These are phyloP conservation scores for Alligator sinensis DNA, from an alignment of 2,113 vertebrate species.

Conservation along the genomic window DNA sequence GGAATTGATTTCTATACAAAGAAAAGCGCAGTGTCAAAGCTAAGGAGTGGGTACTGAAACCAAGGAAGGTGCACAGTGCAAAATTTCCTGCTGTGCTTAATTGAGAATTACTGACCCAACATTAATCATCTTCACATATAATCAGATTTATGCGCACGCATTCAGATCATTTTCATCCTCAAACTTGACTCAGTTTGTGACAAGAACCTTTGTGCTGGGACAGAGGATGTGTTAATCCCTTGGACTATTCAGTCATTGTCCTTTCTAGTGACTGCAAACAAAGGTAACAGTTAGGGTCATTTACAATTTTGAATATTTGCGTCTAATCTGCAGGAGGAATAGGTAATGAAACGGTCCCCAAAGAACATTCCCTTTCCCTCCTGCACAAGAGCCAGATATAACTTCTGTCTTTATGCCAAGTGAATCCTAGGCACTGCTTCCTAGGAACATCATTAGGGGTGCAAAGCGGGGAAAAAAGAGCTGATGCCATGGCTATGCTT, in stretches of 20 bases:
- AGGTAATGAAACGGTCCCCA: rapidly evolving
- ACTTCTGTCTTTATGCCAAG: not conserved
- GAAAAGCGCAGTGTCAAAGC: not conserved
- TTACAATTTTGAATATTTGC: not conserved
- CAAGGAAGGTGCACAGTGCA: not conserved
- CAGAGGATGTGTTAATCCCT: rapidly evolving
- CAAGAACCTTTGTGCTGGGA: not conserved
- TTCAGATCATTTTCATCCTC: not conserved
- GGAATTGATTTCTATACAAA: slow-evolving; percentile 26
- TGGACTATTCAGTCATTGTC: not conserved
- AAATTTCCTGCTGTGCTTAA: not conserved
- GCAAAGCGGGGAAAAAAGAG: not conserved
- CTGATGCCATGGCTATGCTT: not conserved
- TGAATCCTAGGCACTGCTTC: not conserved
- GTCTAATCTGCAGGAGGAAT: not conserved
- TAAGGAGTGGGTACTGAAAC: not conserved
- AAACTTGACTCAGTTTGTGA: not conserved
- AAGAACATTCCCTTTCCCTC: not conserved
- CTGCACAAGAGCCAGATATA: not conserved
- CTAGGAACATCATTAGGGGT: not conserved
- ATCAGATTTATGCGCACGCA: rapidly evolving
- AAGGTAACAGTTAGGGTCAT: not conserved
- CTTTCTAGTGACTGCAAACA: not conserved
- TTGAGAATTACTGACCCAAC: rapidly evolving
- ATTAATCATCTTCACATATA: not conserved